Evolutionary conservation across 2,113 vertebrate genomes (phyloP), one percentile per base, ranked within the genome.

Genomic region (Siniperca knerii): DNA sequence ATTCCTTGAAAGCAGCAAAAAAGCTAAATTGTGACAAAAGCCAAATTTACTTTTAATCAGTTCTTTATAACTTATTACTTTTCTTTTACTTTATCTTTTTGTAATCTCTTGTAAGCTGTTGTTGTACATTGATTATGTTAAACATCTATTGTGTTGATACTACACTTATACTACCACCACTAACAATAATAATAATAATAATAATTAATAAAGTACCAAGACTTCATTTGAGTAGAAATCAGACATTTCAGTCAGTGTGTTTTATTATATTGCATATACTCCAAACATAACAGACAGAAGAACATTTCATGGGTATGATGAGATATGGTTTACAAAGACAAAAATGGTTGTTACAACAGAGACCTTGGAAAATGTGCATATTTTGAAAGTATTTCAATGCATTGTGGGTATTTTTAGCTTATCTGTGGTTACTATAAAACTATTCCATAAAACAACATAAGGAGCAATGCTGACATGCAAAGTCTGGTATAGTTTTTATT

Each of bases 341-440:
- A 85, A 79, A 78, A 78, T 29, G 6, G 48, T 44, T 73, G 40
- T 50, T 60, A 78, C 29, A 82, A 21, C 37, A 75, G 8, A 84
- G 18, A 74, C 23, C 37, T 75, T 82, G 13, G 33, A 62, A 50
- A 86, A 62, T 85, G 57, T 87, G 44, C 69, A 75, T 58, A 68
- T 75, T 84, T 7, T 72, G 21, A 81, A 75, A 81, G 21, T 87
- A 79, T 72, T 20, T 75, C 12, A 83, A 89, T 60, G 74, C 42
- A 75, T 50, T 72, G 8, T 66, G 35, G 60, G 78, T 90, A 67
- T 57, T 74, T 75, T 80, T 85, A 91, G 90, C 87, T 93, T 93
- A 92, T 93, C 40, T 90, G 77, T 90, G 76, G 74, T 84, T 88
- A 72, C 20, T 75, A 54, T 79, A 57, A 87, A 88, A 85, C 73